A percentile compares a stretch with the other conserved stretches of the same genome.
Evolutionary conservation across 2,888 invertebrate genomes (phyloP).

Genomic region (Serripes groenlandicus): DNA sequence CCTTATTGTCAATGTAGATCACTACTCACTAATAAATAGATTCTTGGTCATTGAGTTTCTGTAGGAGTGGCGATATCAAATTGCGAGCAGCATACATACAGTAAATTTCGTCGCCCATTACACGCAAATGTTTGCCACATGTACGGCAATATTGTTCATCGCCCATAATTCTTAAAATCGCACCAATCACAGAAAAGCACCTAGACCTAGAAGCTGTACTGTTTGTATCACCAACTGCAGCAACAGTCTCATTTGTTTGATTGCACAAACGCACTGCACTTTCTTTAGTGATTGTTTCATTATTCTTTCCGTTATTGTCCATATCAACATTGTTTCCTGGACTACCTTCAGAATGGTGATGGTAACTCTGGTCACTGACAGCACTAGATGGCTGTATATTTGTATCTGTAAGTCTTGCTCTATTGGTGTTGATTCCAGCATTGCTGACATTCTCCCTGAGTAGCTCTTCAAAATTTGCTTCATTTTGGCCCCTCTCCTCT

Average conservation of each 20-base stretch:
- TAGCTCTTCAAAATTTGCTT: conserved; percentile 7
- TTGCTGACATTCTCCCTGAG: conserved; percentile 8
- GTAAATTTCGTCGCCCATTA: conserved; percentile 73
- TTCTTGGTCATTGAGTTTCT: not conserved
- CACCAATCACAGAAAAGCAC: conserved; percentile 63
- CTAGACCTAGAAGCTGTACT: not conserved
- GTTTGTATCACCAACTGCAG: too few relatives aligned
- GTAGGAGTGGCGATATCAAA: not conserved
- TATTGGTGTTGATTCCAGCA: conserved; percentile 5
- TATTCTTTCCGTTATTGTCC: not conserved
- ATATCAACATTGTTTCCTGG: not conserved
- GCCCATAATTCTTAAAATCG: conserved; percentile 73
- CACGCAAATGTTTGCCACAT: conserved; percentile 71
- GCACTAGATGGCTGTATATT: not conserved
- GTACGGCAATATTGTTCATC: conserved; percentile 71
- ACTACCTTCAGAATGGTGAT: not conserved
- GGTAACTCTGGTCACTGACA: not conserved
- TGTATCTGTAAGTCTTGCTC: not conserved
- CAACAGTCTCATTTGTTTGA: too few relatives aligned
- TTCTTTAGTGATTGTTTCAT: not conserved
- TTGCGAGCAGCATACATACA: conserved; percentile 13
- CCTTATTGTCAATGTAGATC: too few relatives aligned
- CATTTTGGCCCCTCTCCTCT: not conserved
- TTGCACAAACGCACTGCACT: too few relatives aligned
- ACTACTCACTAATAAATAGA: too few relatives aligned